A percentile compares a stretch with the other conserved stretches of the same genome.
phyloP scores from a whole-genome alignment of 2,797 vertebrate species.

The Gadopsis bispinosus region DNA sequence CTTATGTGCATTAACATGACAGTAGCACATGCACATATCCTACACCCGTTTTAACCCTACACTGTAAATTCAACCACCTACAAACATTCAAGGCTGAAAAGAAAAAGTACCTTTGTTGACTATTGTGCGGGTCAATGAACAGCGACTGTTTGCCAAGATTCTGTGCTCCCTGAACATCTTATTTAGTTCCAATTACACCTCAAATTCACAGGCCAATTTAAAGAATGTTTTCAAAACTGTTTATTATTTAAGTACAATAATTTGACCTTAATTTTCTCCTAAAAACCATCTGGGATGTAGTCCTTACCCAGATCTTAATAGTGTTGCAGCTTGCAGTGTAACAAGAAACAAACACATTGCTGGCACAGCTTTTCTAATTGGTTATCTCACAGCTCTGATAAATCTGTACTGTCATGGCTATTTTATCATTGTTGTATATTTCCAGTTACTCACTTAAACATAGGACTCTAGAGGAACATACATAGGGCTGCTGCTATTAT shows the following conservation, averaged over 20 bases:
- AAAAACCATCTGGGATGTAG: slow-evolving; percentile 26
- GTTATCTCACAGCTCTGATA: slow-evolving; percentile 16
- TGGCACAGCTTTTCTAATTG: slow-evolving; percentile 29
- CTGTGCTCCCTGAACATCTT: slow-evolving; percentile 29
- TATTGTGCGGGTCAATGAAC: slow-evolving; percentile 17
- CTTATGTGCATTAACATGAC: slow-evolving; percentile 5
- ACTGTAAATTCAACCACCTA: slow-evolving; percentile 13
- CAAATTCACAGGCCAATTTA: slow-evolving; percentile 20
- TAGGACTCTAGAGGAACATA: slow-evolving; percentile 21
- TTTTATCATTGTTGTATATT: slow-evolving; percentile 37
- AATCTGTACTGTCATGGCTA: slow-evolving; percentile 24
- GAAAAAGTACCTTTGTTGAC: not conserved
- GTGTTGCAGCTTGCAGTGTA: not conserved
- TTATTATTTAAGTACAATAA: slow-evolving; percentile 37
- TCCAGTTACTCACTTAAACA: slow-evolving; percentile 35
- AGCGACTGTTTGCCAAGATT: slow-evolving; percentile 21
- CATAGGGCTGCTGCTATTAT: slow-evolving; percentile 28
- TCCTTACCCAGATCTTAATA: slow-evolving; percentile 1
- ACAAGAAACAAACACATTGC: slow-evolving; percentile 8
- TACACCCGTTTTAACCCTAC: not conserved
- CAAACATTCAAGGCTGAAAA: not conserved
- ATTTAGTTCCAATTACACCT: slow-evolving; percentile 49
- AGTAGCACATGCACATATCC: slow-evolving; percentile 6
- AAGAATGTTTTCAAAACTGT: slow-evolving; percentile 18
- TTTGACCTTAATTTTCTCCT: slow-evolving; percentile 29